phyloP scores from a whole-genome alignment of 2,888 invertebrate species.

The Andrena marginata region DNA sequence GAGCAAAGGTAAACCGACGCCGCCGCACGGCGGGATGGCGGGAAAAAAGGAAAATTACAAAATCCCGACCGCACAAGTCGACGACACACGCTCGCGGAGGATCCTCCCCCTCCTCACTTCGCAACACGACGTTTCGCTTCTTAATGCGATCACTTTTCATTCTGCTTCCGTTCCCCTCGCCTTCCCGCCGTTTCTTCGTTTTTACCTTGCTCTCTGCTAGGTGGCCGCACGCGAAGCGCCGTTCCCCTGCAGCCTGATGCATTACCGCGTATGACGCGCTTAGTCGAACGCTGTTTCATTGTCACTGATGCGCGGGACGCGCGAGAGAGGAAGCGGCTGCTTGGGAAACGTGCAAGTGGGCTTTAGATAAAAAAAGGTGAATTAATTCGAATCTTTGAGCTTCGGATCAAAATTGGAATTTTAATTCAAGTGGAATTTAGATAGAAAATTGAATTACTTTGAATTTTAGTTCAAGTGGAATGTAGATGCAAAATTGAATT shows the following conservation, averaged over 20 bases:
- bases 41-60: slow-evolving; percentile 67
- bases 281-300: slow-evolving; percentile 7
- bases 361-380: background rate
- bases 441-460: no score
- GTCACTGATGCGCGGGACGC: background rate
- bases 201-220: background rate
- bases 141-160: slow-evolving; percentile 51
- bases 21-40: slow-evolving; percentile 37
- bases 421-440: no score
- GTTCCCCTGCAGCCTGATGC: background rate
- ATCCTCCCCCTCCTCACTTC: slow-evolving; percentile 22
- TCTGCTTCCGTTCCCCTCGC: slow-evolving; percentile 41
- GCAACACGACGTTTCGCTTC: slow-evolving; percentile 48
- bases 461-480: no score
- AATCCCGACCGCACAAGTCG: slow-evolving; percentile 71
- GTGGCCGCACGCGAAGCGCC: background rate
- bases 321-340: background rate
- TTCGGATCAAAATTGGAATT: no score
- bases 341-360: background rate
- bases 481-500: no score
- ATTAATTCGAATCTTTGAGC: no score
- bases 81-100: slow-evolving; percentile 46
- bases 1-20: slow-evolving; percentile 40
- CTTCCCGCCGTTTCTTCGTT: background rate
- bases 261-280: background rate